These are phyloP conservation scores for Microtus richardsoni DNA, from an alignment of 2,113 vertebrate species.

Conservation along the genomic window DNA sequence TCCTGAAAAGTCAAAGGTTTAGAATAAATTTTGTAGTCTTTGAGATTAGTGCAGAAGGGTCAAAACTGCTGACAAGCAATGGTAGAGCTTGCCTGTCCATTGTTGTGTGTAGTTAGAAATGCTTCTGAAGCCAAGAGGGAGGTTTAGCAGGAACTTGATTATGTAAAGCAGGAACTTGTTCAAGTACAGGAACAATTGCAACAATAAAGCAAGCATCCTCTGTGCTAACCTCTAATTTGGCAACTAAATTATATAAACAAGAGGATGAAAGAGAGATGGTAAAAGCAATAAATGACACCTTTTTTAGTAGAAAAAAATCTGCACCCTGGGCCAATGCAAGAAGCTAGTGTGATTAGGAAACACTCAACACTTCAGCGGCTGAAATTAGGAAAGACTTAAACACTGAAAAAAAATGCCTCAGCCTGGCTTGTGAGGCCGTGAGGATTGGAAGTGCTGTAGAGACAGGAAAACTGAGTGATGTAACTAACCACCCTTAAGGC, in stretches of 20 bases:
- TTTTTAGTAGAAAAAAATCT: background rate
- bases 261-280: background rate
- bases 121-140: background rate
- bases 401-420: background rate
- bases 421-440: background rate
- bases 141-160: background rate
- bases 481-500: background rate
- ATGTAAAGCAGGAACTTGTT: constrained; percentile 5
- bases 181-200: background rate
- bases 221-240: constrained; percentile 12
- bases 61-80: background rate
- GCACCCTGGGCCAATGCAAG: background rate
- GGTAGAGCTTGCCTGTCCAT: background rate
- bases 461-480: background rate
- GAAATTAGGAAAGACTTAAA: background rate
- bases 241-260: background rate
- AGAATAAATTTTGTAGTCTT: background rate
- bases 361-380: background rate
- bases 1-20: background rate
- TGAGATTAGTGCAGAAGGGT: background rate
- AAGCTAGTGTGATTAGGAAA: background rate
- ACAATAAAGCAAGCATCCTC: background rate
- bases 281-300: background rate
- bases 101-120: background rate
- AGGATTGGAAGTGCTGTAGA: background rate